Base-by-base conservation (phyloP, 2,797 vertebrate genomes). In the Salarias fasciatus region DNA sequence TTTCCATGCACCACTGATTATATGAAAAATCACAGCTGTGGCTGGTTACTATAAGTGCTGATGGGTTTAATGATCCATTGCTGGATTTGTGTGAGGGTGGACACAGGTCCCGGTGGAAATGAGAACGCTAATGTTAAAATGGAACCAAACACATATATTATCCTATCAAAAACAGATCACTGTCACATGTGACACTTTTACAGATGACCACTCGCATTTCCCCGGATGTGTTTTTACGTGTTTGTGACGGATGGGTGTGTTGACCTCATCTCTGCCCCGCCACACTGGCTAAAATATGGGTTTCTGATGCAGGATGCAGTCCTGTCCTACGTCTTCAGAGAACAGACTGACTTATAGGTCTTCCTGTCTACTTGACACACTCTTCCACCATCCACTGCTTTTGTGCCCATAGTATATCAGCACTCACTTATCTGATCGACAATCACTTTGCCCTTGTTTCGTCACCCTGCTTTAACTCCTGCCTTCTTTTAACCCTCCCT, bases 11-110 rank as follows among this genome's bases (percentile, higher is more conserved):
- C 66, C 82, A 69, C 53, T 69, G 83, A 82, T 73, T 83, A 64
- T 75, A 76, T 86, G 85, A 90, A 85, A 85, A 87, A 84, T 88
- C 74, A 53, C 79, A 86, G 69, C 84, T 77, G 80, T 78, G 82
- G 70, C 78, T 68, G 78, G 77, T 80, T 82, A 69, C 73, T 48
- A 58, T 77, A 70, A 82, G 67, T 55, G 63, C 69, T 82, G 74
- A 87, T 87, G 69, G 79, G 81, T 68, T 79, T 84, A 86, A 89
- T 88, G 86, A 87, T 48, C 81, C 80, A 42, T 47, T 6, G 38
- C 45, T 50, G 60, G 82, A 83, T 87, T 82, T 82, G 86, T 75
- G 78, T 8, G 71, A 69, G 72, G 66, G 52, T 74, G 69, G 76
- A 74, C 77, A 58, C 53, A 65, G 75, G 72, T 80, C 61, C 64